Percentiles rank a stretch among this genome's conserved stretches.
Evolutionary conservation across 2,797 vertebrate genomes (phyloP).

Genomic region (Enteromius argenteus): DNA sequence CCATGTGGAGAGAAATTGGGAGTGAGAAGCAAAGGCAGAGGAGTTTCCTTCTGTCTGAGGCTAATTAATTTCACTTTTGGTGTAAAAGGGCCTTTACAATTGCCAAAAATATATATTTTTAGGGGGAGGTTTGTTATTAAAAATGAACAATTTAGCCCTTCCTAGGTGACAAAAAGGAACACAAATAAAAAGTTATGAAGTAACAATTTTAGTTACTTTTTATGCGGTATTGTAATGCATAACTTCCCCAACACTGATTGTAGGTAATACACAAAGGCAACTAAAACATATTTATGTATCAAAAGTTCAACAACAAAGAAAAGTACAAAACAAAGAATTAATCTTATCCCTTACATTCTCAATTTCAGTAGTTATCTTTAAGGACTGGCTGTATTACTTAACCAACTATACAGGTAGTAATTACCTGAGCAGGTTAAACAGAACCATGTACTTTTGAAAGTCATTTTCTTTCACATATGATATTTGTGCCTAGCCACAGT

Average conservation of each 20-base stretch:
- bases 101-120: too few relatives aligned
- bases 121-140: background rate
- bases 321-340: background rate
- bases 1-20: background rate
- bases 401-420: background rate
- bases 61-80: background rate
- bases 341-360: background rate
- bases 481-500: background rate
- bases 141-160: background rate
- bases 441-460: background rate
- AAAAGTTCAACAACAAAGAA: background rate
- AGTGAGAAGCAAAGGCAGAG: background rate
- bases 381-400: background rate
- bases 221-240: background rate
- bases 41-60: background rate
- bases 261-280: background rate
- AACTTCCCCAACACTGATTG: background rate
- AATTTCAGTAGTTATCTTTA: background rate
- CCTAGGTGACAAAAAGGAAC: background rate
- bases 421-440: background rate
- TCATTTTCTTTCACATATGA: background rate
- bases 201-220: background rate
- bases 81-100: background rate
- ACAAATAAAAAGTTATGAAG: background rate
- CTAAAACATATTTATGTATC: background rate